Base-by-base conservation (phyloP, 2,797 vertebrate species). In the Buphagus erythrorhynchus region DNA sequence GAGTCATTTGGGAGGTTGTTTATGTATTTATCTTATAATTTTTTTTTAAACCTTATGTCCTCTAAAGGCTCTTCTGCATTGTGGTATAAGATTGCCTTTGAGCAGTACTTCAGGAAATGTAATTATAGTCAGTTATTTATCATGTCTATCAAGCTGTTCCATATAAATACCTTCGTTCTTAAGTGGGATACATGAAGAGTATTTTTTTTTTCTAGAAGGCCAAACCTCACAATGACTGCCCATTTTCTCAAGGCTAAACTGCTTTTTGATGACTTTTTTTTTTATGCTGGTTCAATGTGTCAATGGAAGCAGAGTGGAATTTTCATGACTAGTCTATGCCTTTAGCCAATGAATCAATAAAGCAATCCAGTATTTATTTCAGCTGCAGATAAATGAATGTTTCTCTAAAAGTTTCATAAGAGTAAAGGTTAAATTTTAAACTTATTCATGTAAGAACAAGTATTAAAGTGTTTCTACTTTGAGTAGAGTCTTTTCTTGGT, bases 271-370 rank as follows among this genome's bases (percentile, higher is more conserved):
- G 4, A 31, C 26, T 0, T 36, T 25, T 54, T 57, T 67, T 42
- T 52, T 66, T 11, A 13, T 69, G 90, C 51, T 59, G 43, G 26
- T 75, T 91, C 69, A 73, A 18, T 72, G 28, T 90, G 54, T 86
- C 73, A 52, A 16, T 73, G 51, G 40, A 88, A 91, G 10, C 55
- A 69, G 66, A 75, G 40, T 66, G 73, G 33, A 79, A 68, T 94
- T 92, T 93, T 67, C 63, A 61, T 0, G 0, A 36, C 28, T 83
- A 55, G 25, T 71, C 46, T 81, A 22, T 90, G n/a, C 52, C 67
- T 88, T 93, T 93, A 79, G 72, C 66, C 62, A 84, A 57, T 76
- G 59, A 93, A 90, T 90, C 93, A 73, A 73, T 93, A 94, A 93
- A 94, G 58, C 55, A 91, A 86, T 81, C 36, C 51, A 86, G 63